Evolutionary conservation across 2,888 invertebrate genomes (phyloP), one percentile per base, ranked within the genome.

Genomic region (Cataglyphis altisquamis): DNA sequence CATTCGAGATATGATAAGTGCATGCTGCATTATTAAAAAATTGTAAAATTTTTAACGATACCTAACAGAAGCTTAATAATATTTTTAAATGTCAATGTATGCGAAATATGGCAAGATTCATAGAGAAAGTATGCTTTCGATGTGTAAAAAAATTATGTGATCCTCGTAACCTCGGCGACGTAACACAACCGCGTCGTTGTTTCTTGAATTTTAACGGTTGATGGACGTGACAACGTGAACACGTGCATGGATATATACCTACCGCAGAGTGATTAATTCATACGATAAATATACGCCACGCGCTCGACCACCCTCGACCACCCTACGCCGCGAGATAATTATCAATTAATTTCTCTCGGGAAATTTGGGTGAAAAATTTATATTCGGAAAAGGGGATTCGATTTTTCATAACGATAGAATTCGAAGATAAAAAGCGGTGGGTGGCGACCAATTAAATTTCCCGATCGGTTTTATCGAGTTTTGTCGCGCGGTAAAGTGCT

Each of bases 231-330:
- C 60, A 70, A 48, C 60, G 52, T 10, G 21, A 48, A 77, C 45
- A 21, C 21, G 32, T 18, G 60, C 68, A 45, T 15, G 68, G 41
- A 45, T 52, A n/a, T 60, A 29, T 29, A 29, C 29, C 29, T 29
- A 70, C 70, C 78, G 60, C 78, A 80, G 29, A 32, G 45, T 80
- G 78, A 80, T 80, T 80, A 80, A 80, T 80, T 80, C 86, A 66
- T 57, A 70, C 72, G 80, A 72, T 83, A 88, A 85, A 88, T 85
- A 85, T 74, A 82, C 86, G 82, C 52, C 52, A 48, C 57, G 60
- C 48, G 60, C 48, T 21, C 55, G 62, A 57, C 55, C 73, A 39
- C n/a, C 52, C 25, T 36, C 67, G 60, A 62, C 63, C 29, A 29
- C 29, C 29, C 29, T 29, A 48, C 57, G 60, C 74, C 60, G 29